A percentile compares a stretch with the other conserved stretches of the same genome.
Conservation (phyloP, 2,113 vertebrate genomes). For the Syngnathus scovelli region DNA sequence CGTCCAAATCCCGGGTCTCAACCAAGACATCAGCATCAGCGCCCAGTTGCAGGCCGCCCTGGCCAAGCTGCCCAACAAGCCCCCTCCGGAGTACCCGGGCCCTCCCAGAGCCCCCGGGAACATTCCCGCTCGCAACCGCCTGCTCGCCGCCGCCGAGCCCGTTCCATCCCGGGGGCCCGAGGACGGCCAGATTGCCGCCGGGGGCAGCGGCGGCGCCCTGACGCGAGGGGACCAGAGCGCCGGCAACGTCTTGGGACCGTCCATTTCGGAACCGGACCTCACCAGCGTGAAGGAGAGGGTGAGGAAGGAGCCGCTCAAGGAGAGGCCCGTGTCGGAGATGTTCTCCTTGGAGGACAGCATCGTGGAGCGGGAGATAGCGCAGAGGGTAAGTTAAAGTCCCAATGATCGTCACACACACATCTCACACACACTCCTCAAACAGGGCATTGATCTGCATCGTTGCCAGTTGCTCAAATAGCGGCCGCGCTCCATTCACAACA, state of each 20-base stretch:
- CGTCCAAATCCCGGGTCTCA: constrained; percentile 75
- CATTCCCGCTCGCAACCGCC: constrained; percentile 62
- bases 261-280: constrained; percentile 92
- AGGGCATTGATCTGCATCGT: too few species aligned
- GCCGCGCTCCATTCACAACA: too few species aligned
- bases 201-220: constrained; percentile 63
- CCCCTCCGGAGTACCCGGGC: constrained; percentile 90
- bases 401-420: too few species aligned
- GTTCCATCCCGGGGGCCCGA: constrained; percentile 62
- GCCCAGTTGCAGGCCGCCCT: constrained; percentile 90
- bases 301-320: constrained; percentile 90
- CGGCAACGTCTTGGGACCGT: constrained; percentile 84
- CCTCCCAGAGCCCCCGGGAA: constrained; percentile 80
- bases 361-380: constrained; percentile 91
- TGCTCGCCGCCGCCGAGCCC: neutral
- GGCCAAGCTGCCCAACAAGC: constrained; percentile 92
- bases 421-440: too few species aligned
- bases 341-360: constrained; percentile 96
- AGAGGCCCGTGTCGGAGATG: constrained; percentile 95
- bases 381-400: constrained; percentile 91
- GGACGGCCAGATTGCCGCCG: constrained; percentile 37
- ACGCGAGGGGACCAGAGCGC: constrained; percentile 79
- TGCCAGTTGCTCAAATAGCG: too few species aligned
- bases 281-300: constrained; percentile 93
- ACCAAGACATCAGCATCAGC: constrained; percentile 84